Evolutionary conservation across 1,140 invertebrate genomes (phyloP).

Genomic region (Chrysopa pallens): DNA sequence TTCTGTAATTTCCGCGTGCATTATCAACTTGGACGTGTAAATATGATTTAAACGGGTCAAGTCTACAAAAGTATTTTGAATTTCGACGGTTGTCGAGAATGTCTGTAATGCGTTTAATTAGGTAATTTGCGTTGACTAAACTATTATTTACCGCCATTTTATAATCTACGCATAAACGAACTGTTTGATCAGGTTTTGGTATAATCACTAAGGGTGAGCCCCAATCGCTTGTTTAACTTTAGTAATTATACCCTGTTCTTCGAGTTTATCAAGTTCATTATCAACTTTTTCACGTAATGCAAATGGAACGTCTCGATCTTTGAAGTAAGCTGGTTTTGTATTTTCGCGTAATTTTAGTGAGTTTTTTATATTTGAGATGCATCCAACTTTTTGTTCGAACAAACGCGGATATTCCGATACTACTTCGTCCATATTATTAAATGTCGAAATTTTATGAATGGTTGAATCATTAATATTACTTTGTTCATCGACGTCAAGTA

Average conservation of each 20-base stretch:
- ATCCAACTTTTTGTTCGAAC: too few species aligned
- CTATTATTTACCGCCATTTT: constrained; percentile 12
- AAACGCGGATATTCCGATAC: too few species aligned
- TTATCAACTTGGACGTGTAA: constrained; percentile 12
- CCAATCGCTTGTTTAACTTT: constrained; percentile 18
- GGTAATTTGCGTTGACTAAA: constrained; percentile 8
- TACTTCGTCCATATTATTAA: too few species aligned
- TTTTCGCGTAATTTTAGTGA: constrained; percentile 1
- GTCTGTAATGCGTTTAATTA: constrained; percentile 11
- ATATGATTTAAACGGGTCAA: constrained; percentile 16
- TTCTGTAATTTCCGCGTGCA: constrained; percentile 12
- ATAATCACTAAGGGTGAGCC: constrained; percentile 22
- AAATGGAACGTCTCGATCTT: constrained; percentile 12
- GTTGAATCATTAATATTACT: too few species aligned
- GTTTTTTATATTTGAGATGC: too few species aligned
- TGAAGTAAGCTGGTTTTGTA: constrained; percentile 3
- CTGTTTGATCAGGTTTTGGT: constrained; percentile 18
- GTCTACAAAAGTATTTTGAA: constrained; percentile 9
- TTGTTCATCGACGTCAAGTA: too few species aligned
- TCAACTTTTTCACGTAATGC: constrained; percentile 11
- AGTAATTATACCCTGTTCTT: constrained; percentile 10
- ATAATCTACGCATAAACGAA: constrained; percentile 22
- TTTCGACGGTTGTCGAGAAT: constrained; percentile 8
- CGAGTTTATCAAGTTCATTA: constrained; percentile 10
- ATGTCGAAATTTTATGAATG: too few species aligned